Percentiles rank a stretch among this genome's conserved stretches.
Evolutionary conservation across 2,113 vertebrate species (phyloP).

Genomic region (Falco punctatus): DNA sequence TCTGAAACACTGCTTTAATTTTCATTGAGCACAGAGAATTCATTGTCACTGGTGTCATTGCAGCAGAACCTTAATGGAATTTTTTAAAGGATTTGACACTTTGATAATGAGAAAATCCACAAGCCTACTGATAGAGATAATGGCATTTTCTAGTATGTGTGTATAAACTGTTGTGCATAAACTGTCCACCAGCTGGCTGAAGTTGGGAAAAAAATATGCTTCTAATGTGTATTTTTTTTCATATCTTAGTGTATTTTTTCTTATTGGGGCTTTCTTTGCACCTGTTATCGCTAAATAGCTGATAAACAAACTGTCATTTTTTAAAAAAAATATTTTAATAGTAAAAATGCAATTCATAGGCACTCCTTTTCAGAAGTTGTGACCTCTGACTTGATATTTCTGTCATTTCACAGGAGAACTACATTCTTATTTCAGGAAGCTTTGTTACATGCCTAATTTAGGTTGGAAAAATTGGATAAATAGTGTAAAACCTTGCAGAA

Average conservation of each 20-base stretch:
- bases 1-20: slow-evolving; percentile 39
- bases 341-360: neutral
- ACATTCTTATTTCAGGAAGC: neutral
- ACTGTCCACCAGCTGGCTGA: neutral
- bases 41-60: slow-evolving; percentile 26
- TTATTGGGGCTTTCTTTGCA: neutral
- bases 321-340: neutral
- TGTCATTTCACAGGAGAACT: neutral
- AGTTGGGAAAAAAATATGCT: neutral
- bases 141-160: neutral
- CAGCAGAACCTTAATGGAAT: slow-evolving; percentile 28
- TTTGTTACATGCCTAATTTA: neutral
- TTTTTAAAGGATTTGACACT: slow-evolving; percentile 32
- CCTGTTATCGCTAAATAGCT: neutral
- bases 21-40: slow-evolving; percentile 33
- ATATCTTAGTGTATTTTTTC: neutral
- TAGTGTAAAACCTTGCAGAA: neutral
- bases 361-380: neutral
- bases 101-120: slow-evolving; percentile 39
- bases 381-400: neutral
- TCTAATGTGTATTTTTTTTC: neutral
- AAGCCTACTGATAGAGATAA: slow-evolving; percentile 14
- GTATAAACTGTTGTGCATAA: neutral
- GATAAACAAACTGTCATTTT: neutral
- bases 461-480: neutral